phyloP scores from a whole-genome alignment of 2,113 vertebrate genomes.

The Myiozetetes cayanensis region DNA sequence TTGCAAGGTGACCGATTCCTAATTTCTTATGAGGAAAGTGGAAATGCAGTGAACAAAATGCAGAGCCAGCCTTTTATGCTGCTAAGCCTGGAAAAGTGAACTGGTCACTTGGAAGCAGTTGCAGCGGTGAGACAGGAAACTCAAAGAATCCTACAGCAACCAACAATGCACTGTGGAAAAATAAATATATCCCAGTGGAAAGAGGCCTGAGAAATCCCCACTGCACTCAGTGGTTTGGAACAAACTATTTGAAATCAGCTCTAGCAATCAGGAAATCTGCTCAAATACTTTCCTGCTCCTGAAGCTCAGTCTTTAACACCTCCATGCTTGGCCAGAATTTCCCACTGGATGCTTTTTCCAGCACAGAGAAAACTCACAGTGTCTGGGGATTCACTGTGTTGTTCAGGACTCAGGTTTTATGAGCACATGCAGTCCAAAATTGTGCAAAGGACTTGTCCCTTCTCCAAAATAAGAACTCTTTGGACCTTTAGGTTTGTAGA shows the following conservation, averaged over 20 bases:
- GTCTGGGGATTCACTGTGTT: background rate
- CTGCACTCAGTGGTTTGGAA: conserved; percentile 39
- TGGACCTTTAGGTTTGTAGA: background rate
- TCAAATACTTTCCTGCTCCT: conserved; percentile 57
- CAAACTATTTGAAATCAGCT: conserved; percentile 42
- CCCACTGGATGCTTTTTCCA: background rate
- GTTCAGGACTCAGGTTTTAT: background rate
- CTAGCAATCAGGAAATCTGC: conserved; percentile 56
- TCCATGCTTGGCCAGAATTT: background rate
- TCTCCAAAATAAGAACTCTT: background rate
- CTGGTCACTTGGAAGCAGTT: background rate
- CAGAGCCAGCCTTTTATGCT: background rate
- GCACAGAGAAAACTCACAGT: background rate
- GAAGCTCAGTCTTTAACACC: background rate
- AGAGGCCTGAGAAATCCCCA: conserved; percentile 52
- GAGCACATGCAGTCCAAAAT: background rate
- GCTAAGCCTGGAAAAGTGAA: conserved; percentile 36
- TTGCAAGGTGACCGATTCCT: background rate
- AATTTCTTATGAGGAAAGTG: background rate
- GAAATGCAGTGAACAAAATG: conserved; percentile 13
- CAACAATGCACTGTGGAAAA: conserved; percentile 64
- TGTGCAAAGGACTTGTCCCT: background rate
- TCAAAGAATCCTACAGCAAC: conserved; percentile 32
- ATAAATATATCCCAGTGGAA: conserved; percentile 56
- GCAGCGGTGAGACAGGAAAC: conserved; percentile 55